Percentiles rank a stretch among this genome's conserved stretches.
Conservation (phyloP, 2,888 invertebrate species). For the Laspeyria flexula region DNA sequence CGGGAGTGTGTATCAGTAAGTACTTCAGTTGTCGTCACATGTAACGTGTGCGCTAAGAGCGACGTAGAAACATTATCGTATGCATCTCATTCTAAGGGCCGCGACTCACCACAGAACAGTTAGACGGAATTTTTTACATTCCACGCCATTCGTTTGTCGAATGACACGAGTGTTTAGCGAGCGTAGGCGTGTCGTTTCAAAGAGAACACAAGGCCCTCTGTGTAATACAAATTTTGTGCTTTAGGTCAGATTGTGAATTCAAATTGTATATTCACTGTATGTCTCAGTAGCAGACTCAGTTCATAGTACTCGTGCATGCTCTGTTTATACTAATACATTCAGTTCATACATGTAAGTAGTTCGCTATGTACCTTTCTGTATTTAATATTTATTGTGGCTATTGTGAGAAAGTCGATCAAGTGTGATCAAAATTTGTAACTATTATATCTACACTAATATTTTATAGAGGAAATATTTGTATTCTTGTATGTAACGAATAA, state of each 20-base stretch:
- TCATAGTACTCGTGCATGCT: slow-evolving; percentile 15
- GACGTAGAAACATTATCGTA: slow-evolving; percentile 47
- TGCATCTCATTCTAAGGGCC: slow-evolving; percentile 53
- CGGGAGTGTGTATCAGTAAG: slow-evolving; percentile 35
- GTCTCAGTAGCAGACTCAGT: slow-evolving; percentile 10
- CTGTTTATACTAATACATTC: slow-evolving; percentile 33
- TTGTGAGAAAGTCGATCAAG: slow-evolving; percentile 9
- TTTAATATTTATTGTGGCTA: slow-evolving; percentile 32
- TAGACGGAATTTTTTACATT: slow-evolving; percentile 74
- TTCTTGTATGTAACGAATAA: too few relatives aligned
- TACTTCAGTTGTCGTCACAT: slow-evolving; percentile 45
- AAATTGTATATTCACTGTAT: slow-evolving; percentile 15
- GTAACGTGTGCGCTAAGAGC: slow-evolving; percentile 37
- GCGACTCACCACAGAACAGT: slow-evolving; percentile 62
- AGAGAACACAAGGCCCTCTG: slow-evolving; percentile 19
- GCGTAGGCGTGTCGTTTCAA: slow-evolving; percentile 53
- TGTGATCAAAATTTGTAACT: too few relatives aligned
- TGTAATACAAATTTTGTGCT: slow-evolving; percentile 19
- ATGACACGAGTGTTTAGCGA: slow-evolving; percentile 50
- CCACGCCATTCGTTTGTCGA: slow-evolving; percentile 60
- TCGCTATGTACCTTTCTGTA: slow-evolving; percentile 24
- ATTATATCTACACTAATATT: too few relatives aligned
- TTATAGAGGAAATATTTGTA: too few relatives aligned
- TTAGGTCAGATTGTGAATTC: slow-evolving; percentile 12
- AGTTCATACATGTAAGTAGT: slow-evolving; percentile 40